Conservation (phyloP, 2,888 invertebrate species). For the Standfussiana lucernea region DNA sequence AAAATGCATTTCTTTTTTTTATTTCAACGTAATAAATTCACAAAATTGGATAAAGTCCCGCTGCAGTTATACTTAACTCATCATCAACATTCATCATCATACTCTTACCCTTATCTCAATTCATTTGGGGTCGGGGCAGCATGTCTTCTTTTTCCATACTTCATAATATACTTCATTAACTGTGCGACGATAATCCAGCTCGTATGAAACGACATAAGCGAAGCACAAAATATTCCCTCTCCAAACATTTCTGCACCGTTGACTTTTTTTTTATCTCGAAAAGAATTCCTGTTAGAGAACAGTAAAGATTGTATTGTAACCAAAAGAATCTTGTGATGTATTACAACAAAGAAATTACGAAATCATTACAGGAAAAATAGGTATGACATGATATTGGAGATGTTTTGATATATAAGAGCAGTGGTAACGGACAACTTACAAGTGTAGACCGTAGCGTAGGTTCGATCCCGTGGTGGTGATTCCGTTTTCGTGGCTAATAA, state of each 20-base stretch:
- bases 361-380: conserved; percentile 26
- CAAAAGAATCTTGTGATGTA: conserved; percentile 58
- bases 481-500: too few relatives aligned
- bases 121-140: too few relatives aligned
- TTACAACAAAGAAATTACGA: conserved; percentile 61
- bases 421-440: neutral
- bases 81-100: too few relatives aligned
- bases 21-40: neutral
- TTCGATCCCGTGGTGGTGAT: too few relatives aligned
- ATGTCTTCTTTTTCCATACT: too few relatives aligned
- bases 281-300: conserved; percentile 55
- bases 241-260: conserved; percentile 63
- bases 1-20: neutral
- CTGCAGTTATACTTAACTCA: neutral
- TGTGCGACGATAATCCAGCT: conserved; percentile 8
- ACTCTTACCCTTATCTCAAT: too few relatives aligned
- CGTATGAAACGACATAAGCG: conserved; percentile 50
- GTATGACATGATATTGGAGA: neutral
- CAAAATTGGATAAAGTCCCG: neutral
- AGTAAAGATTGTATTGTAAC: conserved; percentile 64
- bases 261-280: conserved; percentile 57
- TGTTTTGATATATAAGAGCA: neutral
- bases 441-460: neutral
- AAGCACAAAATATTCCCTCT: conserved; percentile 55
- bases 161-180: too few relatives aligned